phyloP scores from a whole-genome alignment of 2,113 vertebrate species.

The Sialia sialis region DNA sequence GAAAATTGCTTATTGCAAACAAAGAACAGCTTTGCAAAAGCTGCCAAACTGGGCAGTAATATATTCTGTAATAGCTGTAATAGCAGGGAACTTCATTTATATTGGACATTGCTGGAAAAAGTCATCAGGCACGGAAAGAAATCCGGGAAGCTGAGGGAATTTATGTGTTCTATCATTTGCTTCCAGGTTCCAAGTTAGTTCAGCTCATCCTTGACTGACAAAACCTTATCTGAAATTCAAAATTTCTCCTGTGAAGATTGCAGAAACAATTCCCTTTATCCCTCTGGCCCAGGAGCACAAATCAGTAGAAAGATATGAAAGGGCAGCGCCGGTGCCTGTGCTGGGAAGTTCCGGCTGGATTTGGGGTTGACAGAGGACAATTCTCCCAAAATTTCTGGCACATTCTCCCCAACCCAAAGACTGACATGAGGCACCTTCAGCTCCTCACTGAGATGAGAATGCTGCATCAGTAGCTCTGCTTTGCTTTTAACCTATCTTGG shows the following conservation, averaged over 20 bases:
- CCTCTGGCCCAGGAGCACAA: neutral
- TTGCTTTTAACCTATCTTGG: accelerated
- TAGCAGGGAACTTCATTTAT: slow-evolving; percentile 9
- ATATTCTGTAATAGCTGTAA: slow-evolving; percentile 35
- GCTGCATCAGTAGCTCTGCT: neutral
- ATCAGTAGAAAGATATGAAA: neutral
- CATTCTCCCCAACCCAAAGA: accelerated
- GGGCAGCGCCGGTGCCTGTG: accelerated
- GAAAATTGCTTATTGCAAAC: slow-evolving; percentile 33
- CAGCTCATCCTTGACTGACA: slow-evolving; percentile 16
- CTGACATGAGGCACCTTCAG: neutral
- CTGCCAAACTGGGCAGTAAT: slow-evolving; percentile 7
- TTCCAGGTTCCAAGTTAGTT: slow-evolving; percentile 9
- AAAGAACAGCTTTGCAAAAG: slow-evolving; percentile 16
- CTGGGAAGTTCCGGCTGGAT: neutral
- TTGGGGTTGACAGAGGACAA: neutral
- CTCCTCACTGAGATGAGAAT: accelerated
- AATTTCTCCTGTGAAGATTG: neutral
- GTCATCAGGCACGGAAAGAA: neutral
- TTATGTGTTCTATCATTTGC: neutral
- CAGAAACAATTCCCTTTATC: neutral
- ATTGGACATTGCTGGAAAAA: neutral
- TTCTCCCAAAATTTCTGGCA: neutral
- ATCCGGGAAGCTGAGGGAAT: neutral
- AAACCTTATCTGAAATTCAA: neutral